These are phyloP conservation scores for Zosterops hypoxanthus DNA, from an alignment of 2,113 vertebrate genomes.

Conservation along the genomic window DNA sequence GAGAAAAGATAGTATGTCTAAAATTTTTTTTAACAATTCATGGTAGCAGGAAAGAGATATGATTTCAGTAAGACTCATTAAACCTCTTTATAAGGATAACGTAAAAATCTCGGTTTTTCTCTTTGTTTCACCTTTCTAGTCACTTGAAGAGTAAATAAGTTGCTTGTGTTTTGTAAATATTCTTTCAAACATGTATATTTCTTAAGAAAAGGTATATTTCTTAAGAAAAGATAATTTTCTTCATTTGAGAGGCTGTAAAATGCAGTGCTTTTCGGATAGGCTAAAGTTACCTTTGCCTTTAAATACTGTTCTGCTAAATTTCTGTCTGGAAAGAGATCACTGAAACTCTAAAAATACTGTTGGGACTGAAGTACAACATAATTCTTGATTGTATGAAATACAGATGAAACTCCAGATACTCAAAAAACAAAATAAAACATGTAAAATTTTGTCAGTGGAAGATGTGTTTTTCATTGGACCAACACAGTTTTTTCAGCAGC, in stretches of 20 bases:
- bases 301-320: background rate
- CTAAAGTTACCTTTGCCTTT: background rate
- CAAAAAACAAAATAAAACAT: background rate
- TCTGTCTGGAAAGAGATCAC: background rate
- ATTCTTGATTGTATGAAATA: background rate
- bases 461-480: background rate
- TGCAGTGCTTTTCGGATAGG: background rate
- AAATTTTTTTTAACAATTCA: background rate
- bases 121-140: background rate
- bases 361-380: background rate
- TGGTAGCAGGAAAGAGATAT: background rate
- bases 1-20: background rate
- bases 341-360: background rate
- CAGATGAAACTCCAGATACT: background rate
- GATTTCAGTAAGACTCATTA: background rate
- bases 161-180: background rate
- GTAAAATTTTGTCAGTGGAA: background rate
- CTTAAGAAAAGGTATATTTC: background rate
- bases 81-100: background rate
- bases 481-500: background rate
- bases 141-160: background rate
- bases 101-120: background rate
- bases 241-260: background rate
- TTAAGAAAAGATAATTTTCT: background rate
- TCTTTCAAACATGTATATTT: background rate